Evolutionary conservation across 1,140 invertebrate species (phyloP), one percentile per base, ranked within the genome.

Genomic region (Proctacanthus coquilletti): DNA sequence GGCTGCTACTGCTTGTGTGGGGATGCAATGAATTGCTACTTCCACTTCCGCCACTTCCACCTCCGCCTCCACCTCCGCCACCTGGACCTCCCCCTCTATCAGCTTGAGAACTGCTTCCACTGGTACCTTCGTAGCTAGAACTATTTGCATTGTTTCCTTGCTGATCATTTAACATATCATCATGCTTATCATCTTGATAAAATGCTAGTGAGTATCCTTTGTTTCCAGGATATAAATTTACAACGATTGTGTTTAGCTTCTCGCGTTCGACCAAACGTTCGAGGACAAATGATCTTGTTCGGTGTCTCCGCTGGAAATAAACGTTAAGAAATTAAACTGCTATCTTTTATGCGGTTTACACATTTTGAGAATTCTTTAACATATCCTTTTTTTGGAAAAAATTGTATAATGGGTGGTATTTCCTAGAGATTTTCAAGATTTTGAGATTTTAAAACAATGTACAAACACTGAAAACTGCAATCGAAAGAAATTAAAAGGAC

Each of bases 201-300:
- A 87, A 63, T 56, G 79, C 80, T 56, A 93, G 64, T 45, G 84
- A 85, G 64, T 89, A 92, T 49, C 87, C 87, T 64, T 89, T 87
- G 63, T 88, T 86, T 27, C 78, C 83, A 41, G 84, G 78, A 69
- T 91, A 89, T 45, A 94, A 66, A 66, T 88, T 93, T 42, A 93
- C 69, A 47, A 92, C 80, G 51, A 94, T 66, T 45, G 83, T 88
- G 57, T 89, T 87, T 35, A 92, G 68, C 55, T 77, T 75, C 56
- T 92, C 86, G 52, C 75, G 71, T 54, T 76, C 72, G 47, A 92
- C 77, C 48, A 93, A 65, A 58, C 84, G 80, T 50, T 85, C 80
- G 57, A 94, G 66, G 45, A 88, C 67, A 61, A 86, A 75, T 45
- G 83, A 83, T 50, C 56, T 52, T 11, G 48, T 56, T 20, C 53